Conservation (phyloP, 2,888 invertebrate genomes). For the Colletes collaris region DNA sequence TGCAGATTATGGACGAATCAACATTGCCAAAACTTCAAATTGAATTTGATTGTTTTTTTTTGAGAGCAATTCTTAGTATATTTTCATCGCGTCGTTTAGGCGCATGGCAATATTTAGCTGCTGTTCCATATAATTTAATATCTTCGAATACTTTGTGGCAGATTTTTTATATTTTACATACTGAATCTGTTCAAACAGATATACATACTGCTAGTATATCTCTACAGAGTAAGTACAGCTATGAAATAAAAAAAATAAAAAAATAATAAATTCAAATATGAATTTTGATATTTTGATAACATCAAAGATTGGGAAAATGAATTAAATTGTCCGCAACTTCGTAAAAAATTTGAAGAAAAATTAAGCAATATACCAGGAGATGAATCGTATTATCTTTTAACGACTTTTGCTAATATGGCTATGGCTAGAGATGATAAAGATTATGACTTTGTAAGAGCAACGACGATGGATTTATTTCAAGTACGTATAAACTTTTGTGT, state of each 20-base stretch:
- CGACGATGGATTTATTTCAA: conserved; percentile 88
- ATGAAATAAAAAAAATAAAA: neutral
- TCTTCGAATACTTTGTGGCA: conserved; percentile 87
- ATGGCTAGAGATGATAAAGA: conserved; percentile 86
- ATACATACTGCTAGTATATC: conserved; percentile 60
- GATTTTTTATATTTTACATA: conserved; percentile 87
- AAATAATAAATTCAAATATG: conserved; percentile 3
- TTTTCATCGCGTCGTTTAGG: conserved; percentile 89
- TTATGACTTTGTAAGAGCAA: conserved; percentile 87
- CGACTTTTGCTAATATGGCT: conserved; percentile 92
- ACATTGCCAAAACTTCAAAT: conserved; percentile 86
- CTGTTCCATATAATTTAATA: conserved; percentile 88
- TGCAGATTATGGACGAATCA: conserved; percentile 82
- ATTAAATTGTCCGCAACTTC: conserved; percentile 83
- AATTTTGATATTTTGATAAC: conserved; percentile 19
- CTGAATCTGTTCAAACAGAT: conserved; percentile 83
- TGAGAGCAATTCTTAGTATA: conserved; percentile 88
- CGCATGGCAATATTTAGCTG: conserved; percentile 92
- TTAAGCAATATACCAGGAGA: conserved; percentile 87
- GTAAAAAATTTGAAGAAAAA: conserved; percentile 87
- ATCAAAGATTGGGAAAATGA: conserved; percentile 80
- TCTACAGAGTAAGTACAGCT: conserved; percentile 52
- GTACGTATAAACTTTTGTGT: conserved; percentile 80
- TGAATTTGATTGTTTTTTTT: conserved; percentile 90
- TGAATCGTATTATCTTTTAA: conserved; percentile 90